Percentiles rank a stretch among this genome's conserved stretches.
phyloP scores from a whole-genome alignment of 53 echinoderm and acorn worm genomes.

The Crossaster papposus region DNA sequence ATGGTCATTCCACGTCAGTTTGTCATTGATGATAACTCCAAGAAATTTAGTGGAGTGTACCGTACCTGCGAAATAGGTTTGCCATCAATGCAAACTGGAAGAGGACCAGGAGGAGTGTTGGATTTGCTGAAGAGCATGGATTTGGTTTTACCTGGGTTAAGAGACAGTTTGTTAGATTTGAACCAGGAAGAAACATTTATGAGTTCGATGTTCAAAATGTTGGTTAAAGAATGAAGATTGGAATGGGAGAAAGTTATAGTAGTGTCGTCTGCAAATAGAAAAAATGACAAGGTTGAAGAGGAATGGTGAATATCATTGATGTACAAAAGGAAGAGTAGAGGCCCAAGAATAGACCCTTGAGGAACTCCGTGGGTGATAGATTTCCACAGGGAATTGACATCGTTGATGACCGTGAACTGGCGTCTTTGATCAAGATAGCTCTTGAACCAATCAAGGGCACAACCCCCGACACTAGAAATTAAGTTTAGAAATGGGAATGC shows the following conservation, averaged over 20 bases:
- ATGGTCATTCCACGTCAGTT: not conserved
- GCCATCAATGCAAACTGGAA: not conserved
- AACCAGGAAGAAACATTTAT: conserved; percentile 23
- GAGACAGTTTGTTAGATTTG: conserved; percentile 18
- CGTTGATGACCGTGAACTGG: conserved; percentile 31
- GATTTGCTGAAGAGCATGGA: conserved; percentile 14
- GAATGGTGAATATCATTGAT: not conserved
- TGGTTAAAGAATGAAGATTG: not conserved
- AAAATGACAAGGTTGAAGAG: conserved; percentile 5
- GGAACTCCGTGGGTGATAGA: no score
- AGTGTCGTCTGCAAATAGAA: conserved; percentile 38
- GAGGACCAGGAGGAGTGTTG: not conserved
- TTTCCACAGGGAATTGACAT: not conserved
- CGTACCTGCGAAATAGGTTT: not conserved
- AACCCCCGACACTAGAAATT: conserved; percentile 27
- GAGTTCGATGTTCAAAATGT: conserved; percentile 6
- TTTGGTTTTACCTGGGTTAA: conserved; percentile 14
- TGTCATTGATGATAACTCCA: no score
- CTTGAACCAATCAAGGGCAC: conserved; percentile 4
- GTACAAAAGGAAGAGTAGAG: not conserved
- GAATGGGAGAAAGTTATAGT: conserved; percentile 1
- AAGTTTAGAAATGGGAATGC: conserved; percentile 31
- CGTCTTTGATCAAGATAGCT: not conserved
- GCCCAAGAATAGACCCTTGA: not conserved
- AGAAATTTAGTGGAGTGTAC: no score